Evolutionary conservation across 2,113 vertebrate species (phyloP).

Genomic region (Callopanchax toddi): DNA sequence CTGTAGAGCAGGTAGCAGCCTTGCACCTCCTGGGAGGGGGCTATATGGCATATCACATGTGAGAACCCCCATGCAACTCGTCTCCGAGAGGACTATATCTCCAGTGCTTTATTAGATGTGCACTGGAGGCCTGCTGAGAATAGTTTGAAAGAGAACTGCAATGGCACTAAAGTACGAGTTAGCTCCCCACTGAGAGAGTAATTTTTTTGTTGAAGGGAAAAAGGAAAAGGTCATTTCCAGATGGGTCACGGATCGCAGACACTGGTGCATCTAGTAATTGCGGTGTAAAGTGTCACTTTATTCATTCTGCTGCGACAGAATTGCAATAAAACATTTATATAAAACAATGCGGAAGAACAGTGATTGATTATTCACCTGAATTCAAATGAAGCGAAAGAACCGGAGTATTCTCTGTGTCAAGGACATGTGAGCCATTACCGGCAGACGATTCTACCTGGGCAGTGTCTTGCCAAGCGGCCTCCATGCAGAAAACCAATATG

Average conservation of each 20-base stretch:
- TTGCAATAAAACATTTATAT: conserved; percentile 24
- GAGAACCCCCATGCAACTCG: conserved; percentile 30
- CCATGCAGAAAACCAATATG: conserved; percentile 53
- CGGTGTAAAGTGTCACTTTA: conserved; percentile 20
- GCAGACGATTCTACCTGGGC: conserved; percentile 11
- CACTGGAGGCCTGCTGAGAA: conserved; percentile 55
- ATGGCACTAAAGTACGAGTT: conserved; percentile 44
- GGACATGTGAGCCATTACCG: conserved; percentile 1
- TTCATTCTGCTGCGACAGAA: conserved; percentile 5
- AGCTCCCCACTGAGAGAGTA: conserved; percentile 48
- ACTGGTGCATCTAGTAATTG: conserved; percentile 26
- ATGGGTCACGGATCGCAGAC: conserved; percentile 36
- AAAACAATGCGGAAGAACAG: conserved; percentile 20
- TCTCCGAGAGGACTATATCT: conserved; percentile 20
- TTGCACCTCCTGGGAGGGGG: conserved; percentile 16
- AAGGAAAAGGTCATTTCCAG: conserved; percentile 54
- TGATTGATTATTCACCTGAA: conserved; percentile 27
- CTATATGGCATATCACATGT: conserved; percentile 31
- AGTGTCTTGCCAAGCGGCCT: conserved; percentile 12
- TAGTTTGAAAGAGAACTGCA: conserved; percentile 53
- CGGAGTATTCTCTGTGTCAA: background rate
- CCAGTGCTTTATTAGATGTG: conserved; percentile 54
- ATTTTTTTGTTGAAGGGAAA: conserved; percentile 61
- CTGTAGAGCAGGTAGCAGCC: conserved; percentile 30
- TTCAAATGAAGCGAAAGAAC: background rate